Conservation (phyloP, 2,888 invertebrate species). For the Branchellion lobata region DNA sequence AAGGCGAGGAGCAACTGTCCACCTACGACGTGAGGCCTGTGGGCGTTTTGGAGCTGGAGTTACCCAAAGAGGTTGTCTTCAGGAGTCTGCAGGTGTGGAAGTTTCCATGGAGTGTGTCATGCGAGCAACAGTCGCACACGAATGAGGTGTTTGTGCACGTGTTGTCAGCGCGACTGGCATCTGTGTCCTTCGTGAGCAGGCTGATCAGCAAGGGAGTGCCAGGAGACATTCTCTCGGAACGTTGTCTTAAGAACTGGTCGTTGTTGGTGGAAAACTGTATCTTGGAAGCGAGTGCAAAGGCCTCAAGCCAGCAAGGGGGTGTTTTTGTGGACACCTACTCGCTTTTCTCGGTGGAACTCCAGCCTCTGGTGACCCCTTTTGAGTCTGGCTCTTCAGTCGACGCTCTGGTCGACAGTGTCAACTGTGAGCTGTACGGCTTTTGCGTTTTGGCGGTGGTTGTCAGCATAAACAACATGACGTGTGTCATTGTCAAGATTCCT, state of each 20-base stretch:
- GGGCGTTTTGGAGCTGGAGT: constrained; percentile 51
- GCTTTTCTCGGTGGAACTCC: constrained; percentile 51
- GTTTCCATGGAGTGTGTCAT: constrained; percentile 53
- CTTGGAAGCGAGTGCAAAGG: constrained; percentile 51
- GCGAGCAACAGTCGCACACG: constrained; percentile 52
- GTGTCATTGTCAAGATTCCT: constrained; percentile 49
- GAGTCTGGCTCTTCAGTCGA: constrained; percentile 52
- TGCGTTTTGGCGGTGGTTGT: constrained; percentile 52
- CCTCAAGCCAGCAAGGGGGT: constrained; percentile 48
- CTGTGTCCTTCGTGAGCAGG: constrained; percentile 51
- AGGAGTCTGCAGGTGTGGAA: constrained; percentile 52
- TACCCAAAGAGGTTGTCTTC: constrained; percentile 48
- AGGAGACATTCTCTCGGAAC: constrained; percentile 49
- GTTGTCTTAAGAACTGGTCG: constrained; percentile 51
- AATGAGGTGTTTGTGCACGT: constrained; percentile 51
- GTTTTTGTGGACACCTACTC: constrained; percentile 50
- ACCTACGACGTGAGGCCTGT: constrained; percentile 54
- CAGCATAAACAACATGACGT: constrained; percentile 52
- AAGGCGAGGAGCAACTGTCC: constrained; percentile 50
- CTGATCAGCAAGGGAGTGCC: constrained; percentile 50
- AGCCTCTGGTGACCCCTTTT: constrained; percentile 50
- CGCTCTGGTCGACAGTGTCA: constrained; percentile 51
- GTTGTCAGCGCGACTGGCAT: constrained; percentile 52
- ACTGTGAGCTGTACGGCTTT: constrained; percentile 52
- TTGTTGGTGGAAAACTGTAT: constrained; percentile 53